Evolutionary conservation across 53 echinoderm and acorn worm genomes (phyloP).

Genomic region (Arbacia lixula): DNA sequence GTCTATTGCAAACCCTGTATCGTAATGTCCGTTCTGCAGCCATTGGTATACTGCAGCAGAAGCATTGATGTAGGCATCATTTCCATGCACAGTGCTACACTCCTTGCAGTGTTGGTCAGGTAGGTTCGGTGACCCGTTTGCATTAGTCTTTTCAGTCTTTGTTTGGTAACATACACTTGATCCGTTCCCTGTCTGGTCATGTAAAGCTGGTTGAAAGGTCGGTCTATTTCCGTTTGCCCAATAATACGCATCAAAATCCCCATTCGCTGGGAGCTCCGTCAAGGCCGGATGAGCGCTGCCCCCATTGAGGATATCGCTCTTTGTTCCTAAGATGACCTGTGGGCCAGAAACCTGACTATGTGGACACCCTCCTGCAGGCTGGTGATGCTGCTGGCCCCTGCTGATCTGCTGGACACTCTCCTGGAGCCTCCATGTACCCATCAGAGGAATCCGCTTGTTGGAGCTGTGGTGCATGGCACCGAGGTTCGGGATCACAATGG

Average conservation of each 20-base stretch:
- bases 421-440: slow-evolving; percentile 50
- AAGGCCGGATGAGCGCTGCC: slow-evolving; percentile 2
- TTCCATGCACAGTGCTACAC: slow-evolving; percentile 7
- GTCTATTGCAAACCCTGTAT: background rate
- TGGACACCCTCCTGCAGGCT: slow-evolving; percentile 9
- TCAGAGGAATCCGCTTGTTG: slow-evolving; percentile 47
- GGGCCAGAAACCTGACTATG: background rate
- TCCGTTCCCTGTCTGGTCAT: too few relatives aligned
- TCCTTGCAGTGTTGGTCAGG: slow-evolving; percentile 5
- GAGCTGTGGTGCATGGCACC: slow-evolving; percentile 46
- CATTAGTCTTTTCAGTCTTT: background rate
- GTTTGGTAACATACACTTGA: too few relatives aligned
- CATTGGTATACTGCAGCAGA: background rate
- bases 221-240: slow-evolving; percentile 1
- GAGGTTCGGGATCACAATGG: slow-evolving; percentile 44
- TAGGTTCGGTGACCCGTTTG: background rate
- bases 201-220: background rate
- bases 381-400: slow-evolving; percentile 1
- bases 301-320: background rate
- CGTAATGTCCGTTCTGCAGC: slow-evolving; percentile 16
- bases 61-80: slow-evolving; percentile 19
- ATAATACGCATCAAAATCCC: background rate
- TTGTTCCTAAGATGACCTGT: slow-evolving; percentile 19
- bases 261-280: slow-evolving; percentile 8
- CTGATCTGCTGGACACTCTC: background rate